phyloP scores from a whole-genome alignment of 2,888 invertebrate genomes.

The Zygaena filipendulae region DNA sequence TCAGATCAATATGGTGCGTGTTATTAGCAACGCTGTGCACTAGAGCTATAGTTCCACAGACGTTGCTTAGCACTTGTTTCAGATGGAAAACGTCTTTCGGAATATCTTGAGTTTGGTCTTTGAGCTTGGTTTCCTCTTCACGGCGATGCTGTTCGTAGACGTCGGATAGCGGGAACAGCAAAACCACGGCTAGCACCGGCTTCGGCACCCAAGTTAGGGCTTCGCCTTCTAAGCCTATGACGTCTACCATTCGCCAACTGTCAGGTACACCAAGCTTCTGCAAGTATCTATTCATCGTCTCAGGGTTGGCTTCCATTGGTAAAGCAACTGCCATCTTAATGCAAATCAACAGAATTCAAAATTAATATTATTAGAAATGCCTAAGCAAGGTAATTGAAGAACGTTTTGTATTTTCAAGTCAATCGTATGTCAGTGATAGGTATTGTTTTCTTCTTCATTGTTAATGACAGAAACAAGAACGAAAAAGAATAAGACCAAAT shows the following conservation, averaged over 20 bases:
- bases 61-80: slow-evolving; percentile 90
- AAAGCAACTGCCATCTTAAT: slow-evolving; percentile 32
- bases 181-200: slow-evolving; percentile 85
- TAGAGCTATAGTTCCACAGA: slow-evolving; percentile 95
- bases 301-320: slow-evolving; percentile 70
- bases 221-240: slow-evolving; percentile 91
- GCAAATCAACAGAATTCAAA: no score
- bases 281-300: slow-evolving; percentile 75
- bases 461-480: no score
- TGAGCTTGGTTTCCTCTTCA: slow-evolving; percentile 71
- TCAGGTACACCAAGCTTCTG: slow-evolving; percentile 82
- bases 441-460: no score
- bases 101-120: slow-evolving; percentile 61
- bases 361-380: no score
- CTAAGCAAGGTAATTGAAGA: no score
- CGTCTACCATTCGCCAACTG: slow-evolving; percentile 87
- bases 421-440: no score
- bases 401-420: no score
- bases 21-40: slow-evolving; percentile 95
- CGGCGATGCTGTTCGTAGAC: slow-evolving; percentile 76
- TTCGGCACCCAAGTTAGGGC: slow-evolving; percentile 84
- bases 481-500: no score
- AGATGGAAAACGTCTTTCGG: slow-evolving; percentile 82
- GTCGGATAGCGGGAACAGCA: slow-evolving; percentile 87
- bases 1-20: slow-evolving; percentile 74